Percentiles rank a stretch among this genome's conserved stretches.
Evolutionary conservation across 2,888 invertebrate genomes (phyloP).

Genomic region (Melinaea menophilus): DNA sequence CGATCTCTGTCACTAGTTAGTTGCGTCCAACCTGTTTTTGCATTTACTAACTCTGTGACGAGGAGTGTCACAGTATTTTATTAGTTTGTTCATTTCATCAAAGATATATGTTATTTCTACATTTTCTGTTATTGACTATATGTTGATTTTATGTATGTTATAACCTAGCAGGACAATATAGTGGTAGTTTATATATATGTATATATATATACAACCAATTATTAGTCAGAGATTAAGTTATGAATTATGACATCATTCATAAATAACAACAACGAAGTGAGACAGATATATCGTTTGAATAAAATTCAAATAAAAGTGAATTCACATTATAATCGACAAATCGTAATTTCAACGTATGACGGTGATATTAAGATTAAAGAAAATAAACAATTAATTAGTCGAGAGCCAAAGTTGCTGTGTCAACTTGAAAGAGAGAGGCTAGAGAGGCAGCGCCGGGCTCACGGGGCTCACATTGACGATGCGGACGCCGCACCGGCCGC

Average conservation of each 20-base stretch:
- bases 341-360: constrained; percentile 9
- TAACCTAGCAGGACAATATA: too few species aligned
- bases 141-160: too few species aligned
- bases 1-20: background rate
- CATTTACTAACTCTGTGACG: constrained; percentile 1
- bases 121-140: too few species aligned
- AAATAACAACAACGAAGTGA: too few species aligned
- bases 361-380: constrained; percentile 18
- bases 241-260: too few species aligned
- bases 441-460: constrained; percentile 57
- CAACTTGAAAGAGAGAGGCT: constrained; percentile 74
- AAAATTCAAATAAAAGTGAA: background rate
- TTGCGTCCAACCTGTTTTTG: constrained; percentile 1
- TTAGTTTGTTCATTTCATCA: background rate
- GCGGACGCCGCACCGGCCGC: constrained; percentile 69
- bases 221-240: too few species aligned
- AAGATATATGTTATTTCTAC: too few species aligned
- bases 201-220: too few species aligned
- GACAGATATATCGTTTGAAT: background rate
- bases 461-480: constrained; percentile 70
- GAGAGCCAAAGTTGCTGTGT: constrained; percentile 35
- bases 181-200: too few species aligned
- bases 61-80: background rate
- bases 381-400: constrained; percentile 20
- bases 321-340: background rate